phyloP scores from a whole-genome alignment of 1,140 invertebrate genomes.

The Mya arenaria region DNA sequence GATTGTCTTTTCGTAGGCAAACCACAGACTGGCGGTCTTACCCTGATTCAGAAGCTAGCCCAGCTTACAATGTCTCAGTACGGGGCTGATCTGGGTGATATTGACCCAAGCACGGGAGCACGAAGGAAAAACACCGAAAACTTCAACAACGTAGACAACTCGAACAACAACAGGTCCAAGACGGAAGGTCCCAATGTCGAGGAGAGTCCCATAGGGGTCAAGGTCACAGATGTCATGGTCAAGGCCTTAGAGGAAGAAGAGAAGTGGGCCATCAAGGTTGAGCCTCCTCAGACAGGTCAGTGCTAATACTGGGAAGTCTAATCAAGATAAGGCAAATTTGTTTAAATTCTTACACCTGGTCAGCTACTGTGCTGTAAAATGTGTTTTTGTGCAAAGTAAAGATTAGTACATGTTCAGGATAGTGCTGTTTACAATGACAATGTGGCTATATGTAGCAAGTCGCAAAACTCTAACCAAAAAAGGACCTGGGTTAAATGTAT shows the following conservation, averaged over 20 bases:
- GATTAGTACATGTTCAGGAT: too few relatives aligned
- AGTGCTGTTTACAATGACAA: too few relatives aligned
- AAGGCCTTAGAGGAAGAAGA: neutral
- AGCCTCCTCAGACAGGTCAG: neutral
- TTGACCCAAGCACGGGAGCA: slow-evolving; percentile 77
- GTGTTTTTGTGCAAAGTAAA: too few relatives aligned
- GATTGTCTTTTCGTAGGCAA: too few relatives aligned
- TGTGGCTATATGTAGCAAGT: too few relatives aligned
- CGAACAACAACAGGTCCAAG: neutral
- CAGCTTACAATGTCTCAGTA: slow-evolving; percentile 67
- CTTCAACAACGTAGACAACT: neutral
- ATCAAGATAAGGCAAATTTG: too few relatives aligned
- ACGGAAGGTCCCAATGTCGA: slow-evolving; percentile 13
- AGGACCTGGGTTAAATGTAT: too few relatives aligned
- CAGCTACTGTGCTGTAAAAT: too few relatives aligned
- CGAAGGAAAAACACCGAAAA: slow-evolving; percentile 17
- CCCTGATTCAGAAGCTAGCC: slow-evolving; percentile 74
- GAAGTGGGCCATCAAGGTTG: neutral
- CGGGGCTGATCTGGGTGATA: slow-evolving; percentile 63
- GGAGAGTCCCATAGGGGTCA: neutral
- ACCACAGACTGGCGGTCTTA: slow-evolving; percentile 41
- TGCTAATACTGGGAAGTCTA: too few relatives aligned
- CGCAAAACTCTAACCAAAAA: too few relatives aligned
- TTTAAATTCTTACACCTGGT: too few relatives aligned
- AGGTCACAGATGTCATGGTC: too few relatives aligned